Evolutionary conservation across 2,888 invertebrate species (phyloP), one percentile per base, ranked within the genome.

Genomic region (Nebria salina): DNA sequence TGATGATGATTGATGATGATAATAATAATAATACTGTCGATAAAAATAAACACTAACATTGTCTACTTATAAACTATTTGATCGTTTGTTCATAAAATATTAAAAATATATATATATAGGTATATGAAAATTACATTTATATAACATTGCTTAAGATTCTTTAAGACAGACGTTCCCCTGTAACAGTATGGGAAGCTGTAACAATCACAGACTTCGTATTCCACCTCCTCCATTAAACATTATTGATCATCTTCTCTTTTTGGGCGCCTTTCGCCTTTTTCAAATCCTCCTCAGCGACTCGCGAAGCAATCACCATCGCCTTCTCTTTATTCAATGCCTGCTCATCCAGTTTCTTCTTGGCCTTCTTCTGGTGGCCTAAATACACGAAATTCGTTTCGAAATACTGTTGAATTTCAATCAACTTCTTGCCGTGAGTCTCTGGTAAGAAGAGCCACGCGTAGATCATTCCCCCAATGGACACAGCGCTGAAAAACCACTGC

Each of bases 401-500:
- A 83, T 90, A 90, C n/a, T 89, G 87, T 83, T 90, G 88, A 76
- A 90, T 90, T 80, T 90, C 90, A 9, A 87, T 87, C 0, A 90
- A 84, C 82, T 89, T 90, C 83, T 89, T 89, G 26, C 88, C 88
- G 83, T 90, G 90, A 1, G 90, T 90, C 85, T 90, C 91, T 0
- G 91, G 91, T 9, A 91, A 83, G 78, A 91, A 84, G 0, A 91
- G 81, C 84, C 88, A 90, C 0, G 90, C 89, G 83, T 90, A 91
- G 0, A 89, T 76, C 0, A 87, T 85, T 0, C 88, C 84, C 15
- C 87, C 86, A 0, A 91, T 82, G 0, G 91, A 89, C 1, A 91
- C 86, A 0, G 85, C 89, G 0, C 91, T 90, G 84, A 92, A 92
- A 85, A 91, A 91, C 89, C 90, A 92, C 82, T 91, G 92, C 20